Conservation (phyloP, 1,140 invertebrate genomes). For the Cataglyphis hispanica region DNA sequence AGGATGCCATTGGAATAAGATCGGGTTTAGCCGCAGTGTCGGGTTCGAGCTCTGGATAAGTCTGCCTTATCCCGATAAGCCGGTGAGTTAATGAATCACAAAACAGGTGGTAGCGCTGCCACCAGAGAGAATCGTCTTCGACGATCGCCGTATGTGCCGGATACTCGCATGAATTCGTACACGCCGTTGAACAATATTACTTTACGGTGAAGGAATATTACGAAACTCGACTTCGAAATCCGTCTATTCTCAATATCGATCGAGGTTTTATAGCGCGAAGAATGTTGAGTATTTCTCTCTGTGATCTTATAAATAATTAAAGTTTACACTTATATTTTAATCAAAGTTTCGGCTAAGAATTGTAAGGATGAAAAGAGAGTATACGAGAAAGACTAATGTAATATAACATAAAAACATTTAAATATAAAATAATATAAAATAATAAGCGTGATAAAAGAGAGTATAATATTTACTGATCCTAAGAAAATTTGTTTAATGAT, state of each 20-base stretch:
- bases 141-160: conserved; percentile 41
- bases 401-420: neutral
- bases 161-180: conserved; percentile 42
- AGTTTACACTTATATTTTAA: neutral
- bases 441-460: neutral
- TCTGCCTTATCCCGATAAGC: conserved; percentile 87
- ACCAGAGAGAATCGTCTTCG: conserved; percentile 67
- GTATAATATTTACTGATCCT: neutral
- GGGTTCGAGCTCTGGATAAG: conserved; percentile 86
- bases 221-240: conserved; percentile 2
- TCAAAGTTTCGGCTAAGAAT: neutral
- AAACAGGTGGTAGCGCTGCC: conserved; percentile 85
- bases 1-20: conserved; percentile 86
- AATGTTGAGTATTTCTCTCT: neutral
- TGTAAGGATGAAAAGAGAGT: neutral
- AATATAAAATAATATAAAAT: neutral
- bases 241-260: neutral
- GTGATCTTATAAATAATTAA: neutral
- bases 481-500: neutral
- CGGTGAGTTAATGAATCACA: conserved; percentile 87
- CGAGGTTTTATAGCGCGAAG: neutral
- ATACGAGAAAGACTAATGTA: neutral
- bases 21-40: conserved; percentile 86
- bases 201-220: conserved; percentile 10
- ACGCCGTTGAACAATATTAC: conserved; percentile 9